Conservation (phyloP, 2,113 vertebrate species). For the Phylloscopus trochiloides region DNA sequence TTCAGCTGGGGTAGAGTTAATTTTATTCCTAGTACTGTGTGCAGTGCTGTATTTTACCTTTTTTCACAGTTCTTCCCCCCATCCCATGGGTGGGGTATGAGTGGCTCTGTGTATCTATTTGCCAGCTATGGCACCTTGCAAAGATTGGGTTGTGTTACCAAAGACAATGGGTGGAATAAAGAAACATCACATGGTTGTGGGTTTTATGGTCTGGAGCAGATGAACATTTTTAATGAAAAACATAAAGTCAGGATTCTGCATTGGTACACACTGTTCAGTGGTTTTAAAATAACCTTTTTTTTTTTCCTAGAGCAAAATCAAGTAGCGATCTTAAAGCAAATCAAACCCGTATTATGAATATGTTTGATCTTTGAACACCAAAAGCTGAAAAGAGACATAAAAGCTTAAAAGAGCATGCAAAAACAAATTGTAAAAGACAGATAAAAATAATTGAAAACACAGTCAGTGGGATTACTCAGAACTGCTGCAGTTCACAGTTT, state of each 20-base stretch:
- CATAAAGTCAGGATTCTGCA: background rate
- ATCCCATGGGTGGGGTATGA: background rate
- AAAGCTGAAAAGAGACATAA: background rate
- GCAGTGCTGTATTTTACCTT: background rate
- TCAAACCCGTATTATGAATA: background rate
- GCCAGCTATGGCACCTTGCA: background rate
- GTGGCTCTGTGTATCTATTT: background rate
- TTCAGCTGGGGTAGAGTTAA: too few species aligned
- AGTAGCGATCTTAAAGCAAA: background rate
- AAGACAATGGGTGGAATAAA: background rate
- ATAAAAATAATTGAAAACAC: background rate
- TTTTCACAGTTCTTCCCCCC: background rate
- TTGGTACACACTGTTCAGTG: background rate
- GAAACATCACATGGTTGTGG: background rate
- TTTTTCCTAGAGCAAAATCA: background rate
- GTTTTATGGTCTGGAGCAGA: slow-evolving; percentile 16
- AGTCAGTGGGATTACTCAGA: background rate
- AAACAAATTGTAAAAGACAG: background rate
- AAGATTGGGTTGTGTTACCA: background rate
- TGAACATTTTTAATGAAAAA: slow-evolving; percentile 30
- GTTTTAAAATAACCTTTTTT: background rate
- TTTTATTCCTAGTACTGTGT: background rate
- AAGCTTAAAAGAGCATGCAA: background rate
- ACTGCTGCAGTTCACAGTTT: background rate
- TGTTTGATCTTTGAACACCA: background rate